Evolutionary conservation across 2,113 vertebrate genomes (phyloP).

Genomic region (Crotalus viridis): DNA sequence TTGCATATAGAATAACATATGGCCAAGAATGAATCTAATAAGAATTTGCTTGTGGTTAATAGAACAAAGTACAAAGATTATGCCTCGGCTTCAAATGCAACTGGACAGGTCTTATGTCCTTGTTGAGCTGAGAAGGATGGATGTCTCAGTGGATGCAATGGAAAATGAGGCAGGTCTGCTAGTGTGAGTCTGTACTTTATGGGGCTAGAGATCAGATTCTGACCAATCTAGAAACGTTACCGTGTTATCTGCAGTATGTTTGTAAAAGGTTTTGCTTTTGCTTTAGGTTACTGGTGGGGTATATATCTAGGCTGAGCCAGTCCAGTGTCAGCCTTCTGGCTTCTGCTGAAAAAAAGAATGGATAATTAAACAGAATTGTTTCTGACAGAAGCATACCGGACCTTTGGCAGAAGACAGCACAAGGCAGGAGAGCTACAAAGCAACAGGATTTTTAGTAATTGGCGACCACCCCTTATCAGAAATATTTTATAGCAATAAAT

Average conservation of each 20-base stretch:
- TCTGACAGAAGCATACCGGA: neutral
- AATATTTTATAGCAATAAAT: neutral
- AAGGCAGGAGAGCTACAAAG: neutral
- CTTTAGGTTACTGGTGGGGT: neutral
- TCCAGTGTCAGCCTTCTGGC: neutral
- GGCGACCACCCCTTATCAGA: neutral
- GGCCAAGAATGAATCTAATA: neutral
- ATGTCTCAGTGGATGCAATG: neutral
- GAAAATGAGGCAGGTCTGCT: neutral
- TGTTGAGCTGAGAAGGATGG: neutral
- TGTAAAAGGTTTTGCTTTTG: neutral
- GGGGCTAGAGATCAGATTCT: neutral
- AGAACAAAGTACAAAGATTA: neutral
- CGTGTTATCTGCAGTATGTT: neutral
- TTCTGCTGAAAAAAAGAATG: neutral
- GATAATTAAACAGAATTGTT: neutral
- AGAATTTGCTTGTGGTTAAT: accelerated
- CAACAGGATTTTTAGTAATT: neutral
- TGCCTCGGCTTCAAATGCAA: neutral
- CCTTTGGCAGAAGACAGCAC: neutral
- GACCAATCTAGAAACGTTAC: neutral
- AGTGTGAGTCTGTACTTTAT: neutral
- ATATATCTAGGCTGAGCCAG: neutral
- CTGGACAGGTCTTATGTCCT: neutral
- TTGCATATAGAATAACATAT: neutral